Percentiles rank a stretch among this genome's conserved stretches.
Conservation (phyloP, 2,113 vertebrate species). For the Vanacampus margaritifer region DNA sequence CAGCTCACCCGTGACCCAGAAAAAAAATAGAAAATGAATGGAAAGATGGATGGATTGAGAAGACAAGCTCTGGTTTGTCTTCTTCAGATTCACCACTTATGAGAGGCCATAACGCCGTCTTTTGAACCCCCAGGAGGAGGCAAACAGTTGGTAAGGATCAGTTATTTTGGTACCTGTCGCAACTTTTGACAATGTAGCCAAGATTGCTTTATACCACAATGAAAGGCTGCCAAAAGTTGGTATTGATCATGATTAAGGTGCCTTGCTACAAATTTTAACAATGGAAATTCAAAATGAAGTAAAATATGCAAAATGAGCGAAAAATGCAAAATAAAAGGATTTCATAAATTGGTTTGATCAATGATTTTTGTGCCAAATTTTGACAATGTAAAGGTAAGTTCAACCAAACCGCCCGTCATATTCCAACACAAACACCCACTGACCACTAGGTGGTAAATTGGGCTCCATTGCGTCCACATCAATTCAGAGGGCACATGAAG, state of each 20-base stretch:
- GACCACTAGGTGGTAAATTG: neutral
- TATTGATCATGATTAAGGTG: neutral
- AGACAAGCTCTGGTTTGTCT: neutral
- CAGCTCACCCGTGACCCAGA: neutral
- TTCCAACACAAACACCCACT: neutral
- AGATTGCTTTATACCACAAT: neutral
- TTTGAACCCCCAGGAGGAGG: too few relatives aligned
- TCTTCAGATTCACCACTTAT: neutral
- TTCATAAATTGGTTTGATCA: too few relatives aligned
- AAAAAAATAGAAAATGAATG: neutral
- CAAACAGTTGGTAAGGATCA: neutral
- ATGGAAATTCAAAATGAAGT: neutral
- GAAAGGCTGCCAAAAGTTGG: neutral
- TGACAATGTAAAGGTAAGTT: neutral
- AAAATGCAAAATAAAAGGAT: too few relatives aligned
- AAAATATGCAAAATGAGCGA: too few relatives aligned
- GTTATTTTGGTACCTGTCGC: neutral
- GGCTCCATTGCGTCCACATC: neutral
- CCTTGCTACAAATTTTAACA: neutral
- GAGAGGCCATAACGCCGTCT: neutral
- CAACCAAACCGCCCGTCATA: neutral
- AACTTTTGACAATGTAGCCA: neutral
- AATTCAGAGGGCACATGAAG: neutral
- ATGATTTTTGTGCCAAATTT: neutral
- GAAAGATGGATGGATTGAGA: neutral